Evolutionary conservation across 92 coral and sea anemone species (phyloP), one percentile per base, ranked within the genome.

Genomic region (Hydrozoanthus gracilis): DNA sequence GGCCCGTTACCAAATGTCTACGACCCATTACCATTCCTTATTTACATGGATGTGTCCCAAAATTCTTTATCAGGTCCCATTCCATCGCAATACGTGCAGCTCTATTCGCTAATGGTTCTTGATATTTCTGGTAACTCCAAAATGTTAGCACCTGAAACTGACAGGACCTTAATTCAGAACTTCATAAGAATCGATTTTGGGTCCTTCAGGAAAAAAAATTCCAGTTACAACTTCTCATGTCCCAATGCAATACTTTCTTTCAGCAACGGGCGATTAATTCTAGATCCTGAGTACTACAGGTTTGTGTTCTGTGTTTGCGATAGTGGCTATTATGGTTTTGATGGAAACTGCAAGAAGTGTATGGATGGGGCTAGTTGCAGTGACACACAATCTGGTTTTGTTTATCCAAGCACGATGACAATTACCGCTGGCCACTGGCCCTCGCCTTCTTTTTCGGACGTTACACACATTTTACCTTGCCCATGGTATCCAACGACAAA

Each of bases 101-200:
- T 88, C 9, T 51, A 71, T 10, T 80, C 92, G 3, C 91, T 93
- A 0, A 84, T 83, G 27, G 54, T 86, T 71, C 51, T 93, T 61
- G 96, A 93, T 67, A 89, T 93, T 71, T 91, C 96, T 55, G 89
- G 87, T 9, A 93, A 93, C 75, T 85, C 94, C 6, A 75, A 17
- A 8, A 92, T 92, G 94, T 62, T 71, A 3, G 80, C 82, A 4
- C 89, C 89, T 16, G 86, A 47, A 8, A 45, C 35, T 8, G 72
- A 27, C 58, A 47, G 54, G 54, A 46, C 51, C 27, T 7, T 44
- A 4, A 83, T 90, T 77, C 92, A 86, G 70, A 65, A 79, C 13
- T 35, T 79, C 66, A 86, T 90, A 75, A 68, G 54, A 44, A 69
- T 86, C 52, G 86, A 79, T 56, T 82, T 71, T 39, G 7, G 17